phyloP scores from a whole-genome alignment of 2,797 vertebrate species.

The Nyctalus aviator region DNA sequence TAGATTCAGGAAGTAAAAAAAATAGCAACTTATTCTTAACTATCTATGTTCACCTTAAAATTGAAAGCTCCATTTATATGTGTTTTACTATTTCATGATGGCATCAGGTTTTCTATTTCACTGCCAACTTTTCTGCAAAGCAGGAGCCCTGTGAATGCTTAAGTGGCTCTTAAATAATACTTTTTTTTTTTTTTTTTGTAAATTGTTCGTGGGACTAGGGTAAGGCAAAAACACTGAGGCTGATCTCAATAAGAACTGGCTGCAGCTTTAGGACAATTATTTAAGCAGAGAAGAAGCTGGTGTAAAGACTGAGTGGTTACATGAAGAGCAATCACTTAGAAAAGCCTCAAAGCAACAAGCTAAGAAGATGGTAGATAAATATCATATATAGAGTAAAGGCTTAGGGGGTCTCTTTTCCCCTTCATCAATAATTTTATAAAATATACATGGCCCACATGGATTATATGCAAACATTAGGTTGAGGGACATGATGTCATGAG shows the following conservation, averaged over 20 bases:
- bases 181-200: neutral
- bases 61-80: neutral
- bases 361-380: neutral
- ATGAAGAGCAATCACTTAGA: constrained; percentile 18
- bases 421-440: constrained; percentile 76
- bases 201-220: neutral
- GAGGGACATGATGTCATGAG: constrained; percentile 61
- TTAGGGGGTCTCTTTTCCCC: neutral
- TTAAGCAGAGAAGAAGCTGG: neutral
- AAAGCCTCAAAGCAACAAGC: constrained; percentile 32
- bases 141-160: neutral
- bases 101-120: constrained; percentile 51
- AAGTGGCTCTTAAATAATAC: neutral
- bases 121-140: constrained; percentile 51
- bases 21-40: neutral
- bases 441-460: constrained; percentile 62
- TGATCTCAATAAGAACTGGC: neutral
- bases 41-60: constrained; percentile 37
- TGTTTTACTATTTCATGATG: constrained; percentile 14
- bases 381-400: constrained; percentile 38
- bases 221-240: neutral
- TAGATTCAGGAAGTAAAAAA: constrained; percentile 45
- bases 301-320: neutral
- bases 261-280: neutral
- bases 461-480: constrained; percentile 41